Evolutionary conservation across 2,797 vertebrate species (phyloP).

Genomic region (Lepidocolaptes lacrymiger): DNA sequence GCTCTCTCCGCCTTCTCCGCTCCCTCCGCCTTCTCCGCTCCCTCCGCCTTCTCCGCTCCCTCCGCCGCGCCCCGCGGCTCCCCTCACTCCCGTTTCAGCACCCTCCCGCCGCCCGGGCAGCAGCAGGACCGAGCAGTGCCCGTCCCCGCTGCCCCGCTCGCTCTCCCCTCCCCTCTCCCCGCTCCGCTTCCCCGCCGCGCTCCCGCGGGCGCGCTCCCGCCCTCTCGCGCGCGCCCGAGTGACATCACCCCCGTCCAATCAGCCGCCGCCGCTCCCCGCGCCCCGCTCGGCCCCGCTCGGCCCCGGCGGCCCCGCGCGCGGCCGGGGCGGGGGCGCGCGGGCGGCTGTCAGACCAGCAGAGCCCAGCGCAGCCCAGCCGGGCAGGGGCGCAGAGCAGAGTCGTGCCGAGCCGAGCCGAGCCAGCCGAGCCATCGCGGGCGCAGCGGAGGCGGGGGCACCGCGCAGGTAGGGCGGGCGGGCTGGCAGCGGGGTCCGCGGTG

Average conservation of each 20-base stretch:
- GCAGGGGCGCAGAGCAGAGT: background rate
- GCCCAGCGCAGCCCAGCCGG: too few relatives aligned
- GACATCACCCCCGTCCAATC: constrained; percentile 70
- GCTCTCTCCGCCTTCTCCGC: background rate
- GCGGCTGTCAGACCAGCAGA: background rate
- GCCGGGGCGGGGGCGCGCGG: background rate
- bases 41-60: background rate
- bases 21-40: background rate
- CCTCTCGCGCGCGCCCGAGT: constrained; percentile 19
- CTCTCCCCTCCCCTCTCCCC: background rate
- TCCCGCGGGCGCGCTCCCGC: background rate
- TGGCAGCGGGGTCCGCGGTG: background rate
- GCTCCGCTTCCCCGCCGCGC: background rate
- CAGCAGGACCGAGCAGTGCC: too few relatives aligned
- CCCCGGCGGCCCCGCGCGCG: background rate
- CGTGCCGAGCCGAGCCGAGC: background rate
- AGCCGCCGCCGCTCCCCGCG: background rate
- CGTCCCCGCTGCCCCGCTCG: background rate
- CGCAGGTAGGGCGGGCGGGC: constrained; percentile 36
- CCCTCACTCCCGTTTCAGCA: rapidly evolving
- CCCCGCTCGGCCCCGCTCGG: background rate
- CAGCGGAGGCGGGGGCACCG: background rate
- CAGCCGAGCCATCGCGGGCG: background rate
- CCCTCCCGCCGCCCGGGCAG: rapidly evolving
- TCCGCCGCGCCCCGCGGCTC: background rate